Conservation (phyloP, 2,113 vertebrate species). For the Laticauda colubrina region DNA sequence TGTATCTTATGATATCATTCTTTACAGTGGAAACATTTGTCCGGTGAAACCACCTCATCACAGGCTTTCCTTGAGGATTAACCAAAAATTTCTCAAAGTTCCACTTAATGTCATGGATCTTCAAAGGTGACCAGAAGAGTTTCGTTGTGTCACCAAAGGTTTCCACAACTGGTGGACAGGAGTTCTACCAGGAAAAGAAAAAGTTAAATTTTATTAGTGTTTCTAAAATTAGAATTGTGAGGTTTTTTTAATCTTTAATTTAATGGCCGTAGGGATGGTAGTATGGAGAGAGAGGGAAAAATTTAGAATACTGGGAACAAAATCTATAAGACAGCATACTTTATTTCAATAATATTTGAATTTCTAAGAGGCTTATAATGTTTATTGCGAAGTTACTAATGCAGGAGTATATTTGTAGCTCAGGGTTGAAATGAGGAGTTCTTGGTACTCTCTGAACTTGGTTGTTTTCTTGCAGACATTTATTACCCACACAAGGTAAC, state of each 20-base stretch:
- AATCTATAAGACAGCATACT: not conserved
- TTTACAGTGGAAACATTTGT: conserved; percentile 72
- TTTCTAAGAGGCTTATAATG: not conserved
- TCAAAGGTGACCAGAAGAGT: conserved; percentile 89
- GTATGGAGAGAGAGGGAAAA: not conserved
- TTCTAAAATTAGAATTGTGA: not conserved
- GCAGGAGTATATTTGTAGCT: not conserved
- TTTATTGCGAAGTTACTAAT: not conserved
- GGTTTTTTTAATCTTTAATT: not conserved
- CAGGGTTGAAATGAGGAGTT: not conserved
- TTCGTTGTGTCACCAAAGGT: conserved; percentile 72
- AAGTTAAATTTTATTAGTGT: not conserved
- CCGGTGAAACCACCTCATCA: conserved; percentile 86
- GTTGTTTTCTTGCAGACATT: not conserved
- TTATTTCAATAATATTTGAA: not conserved
- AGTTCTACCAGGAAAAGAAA: conserved; percentile 65
- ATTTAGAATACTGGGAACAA: not conserved
- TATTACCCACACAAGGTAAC: not conserved
- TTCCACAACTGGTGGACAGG: conserved; percentile 83
- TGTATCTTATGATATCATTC: conserved; percentile 71
- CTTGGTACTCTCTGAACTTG: not conserved
- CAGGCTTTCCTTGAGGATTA: conserved; percentile 76
- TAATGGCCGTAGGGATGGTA: not conserved
- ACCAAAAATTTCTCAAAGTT: conserved; percentile 99
- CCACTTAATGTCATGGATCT: conserved; percentile 90